Percentiles rank a stretch among this genome's conserved stretches.
Conservation (phyloP, 2,888 invertebrate genomes). For the Taenaris catops region DNA sequence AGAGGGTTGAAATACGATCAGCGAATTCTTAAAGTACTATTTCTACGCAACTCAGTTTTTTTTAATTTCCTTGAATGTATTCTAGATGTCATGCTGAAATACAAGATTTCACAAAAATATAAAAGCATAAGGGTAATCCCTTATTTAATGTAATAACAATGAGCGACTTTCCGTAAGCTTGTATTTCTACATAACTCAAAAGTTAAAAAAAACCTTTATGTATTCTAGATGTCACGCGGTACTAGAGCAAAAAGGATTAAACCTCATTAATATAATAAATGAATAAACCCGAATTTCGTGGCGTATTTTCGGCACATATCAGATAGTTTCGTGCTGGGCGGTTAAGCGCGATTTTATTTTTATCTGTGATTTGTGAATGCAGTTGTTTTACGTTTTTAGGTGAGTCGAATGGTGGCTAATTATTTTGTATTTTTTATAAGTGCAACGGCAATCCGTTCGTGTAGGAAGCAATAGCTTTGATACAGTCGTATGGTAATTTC, state of each 20-base stretch:
- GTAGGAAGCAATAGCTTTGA: conserved; percentile 28
- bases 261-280: no score
- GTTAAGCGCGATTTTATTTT: conserved; percentile 44
- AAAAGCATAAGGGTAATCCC: no score
- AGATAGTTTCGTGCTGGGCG: conserved; percentile 44
- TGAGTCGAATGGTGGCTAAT: conserved; percentile 23
- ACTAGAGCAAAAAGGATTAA: no score
- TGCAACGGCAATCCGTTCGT: conserved; percentile 19
- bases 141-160: no score
- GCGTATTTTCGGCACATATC: conserved; percentile 56
- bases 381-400: conserved; percentile 40
- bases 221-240: no score
- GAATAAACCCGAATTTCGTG: conserved; percentile 33
- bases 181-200: conserved; percentile 62
- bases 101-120: no score
- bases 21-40: no score
- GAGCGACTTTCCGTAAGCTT: conserved; percentile 69
- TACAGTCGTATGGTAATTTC: conserved; percentile 20
- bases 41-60: no score
- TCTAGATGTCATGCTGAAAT: no score
- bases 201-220: no score
- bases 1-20: no score
- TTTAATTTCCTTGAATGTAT: no score
- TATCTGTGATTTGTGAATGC: conserved; percentile 68
- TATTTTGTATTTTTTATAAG: conserved; percentile 32